Percentiles rank a stretch among this genome's conserved stretches.
These are phyloP conservation scores for Cheilosia grossa DNA, from an alignment of 2,888 invertebrate genomes.

Conservation along the genomic window DNA sequence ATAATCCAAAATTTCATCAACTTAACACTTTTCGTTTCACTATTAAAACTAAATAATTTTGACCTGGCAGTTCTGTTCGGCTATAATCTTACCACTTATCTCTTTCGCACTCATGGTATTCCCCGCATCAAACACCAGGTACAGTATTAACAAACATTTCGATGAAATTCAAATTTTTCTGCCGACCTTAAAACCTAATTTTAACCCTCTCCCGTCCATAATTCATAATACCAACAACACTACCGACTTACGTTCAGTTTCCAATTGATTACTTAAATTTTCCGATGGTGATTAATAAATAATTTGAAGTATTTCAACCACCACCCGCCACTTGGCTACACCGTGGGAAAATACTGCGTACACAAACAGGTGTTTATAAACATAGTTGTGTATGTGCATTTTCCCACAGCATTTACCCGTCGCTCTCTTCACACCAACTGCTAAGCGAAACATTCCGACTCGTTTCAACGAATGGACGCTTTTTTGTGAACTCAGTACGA, in stretches of 20 bases:
- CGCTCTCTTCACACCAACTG: constrained; percentile 15
- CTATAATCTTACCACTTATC: constrained; percentile 9
- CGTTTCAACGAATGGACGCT: constrained; percentile 57
- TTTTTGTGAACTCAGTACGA: constrained; percentile 70
- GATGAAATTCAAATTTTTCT: constrained; percentile 41
- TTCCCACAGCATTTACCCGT: constrained; percentile 72
- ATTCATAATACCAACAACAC: not conserved
- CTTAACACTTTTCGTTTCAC: no score
- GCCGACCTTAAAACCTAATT: constrained; percentile 4
- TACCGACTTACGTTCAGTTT: not conserved
- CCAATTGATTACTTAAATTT: constrained; percentile 7
- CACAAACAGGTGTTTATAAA: constrained; percentile 77
- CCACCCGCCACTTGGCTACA: constrained; percentile 37
- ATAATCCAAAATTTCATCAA: no score
- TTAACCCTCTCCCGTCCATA: not conserved
- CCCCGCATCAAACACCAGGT: constrained; percentile 12
- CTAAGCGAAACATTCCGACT: constrained; percentile 4
- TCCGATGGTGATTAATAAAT: constrained; percentile 6
- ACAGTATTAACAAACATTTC: constrained; percentile 52
- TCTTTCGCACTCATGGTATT: constrained; percentile 18
- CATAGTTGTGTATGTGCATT: constrained; percentile 73
- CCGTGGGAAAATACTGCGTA: constrained; percentile 77
- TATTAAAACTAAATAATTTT: constrained; percentile 51
- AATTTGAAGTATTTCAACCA: constrained; percentile 22
- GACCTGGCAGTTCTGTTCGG: no score